These are phyloP conservation scores for Lissonota sp. DNA, from an alignment of 2,888 invertebrate genomes.

Conservation along the genomic window DNA sequence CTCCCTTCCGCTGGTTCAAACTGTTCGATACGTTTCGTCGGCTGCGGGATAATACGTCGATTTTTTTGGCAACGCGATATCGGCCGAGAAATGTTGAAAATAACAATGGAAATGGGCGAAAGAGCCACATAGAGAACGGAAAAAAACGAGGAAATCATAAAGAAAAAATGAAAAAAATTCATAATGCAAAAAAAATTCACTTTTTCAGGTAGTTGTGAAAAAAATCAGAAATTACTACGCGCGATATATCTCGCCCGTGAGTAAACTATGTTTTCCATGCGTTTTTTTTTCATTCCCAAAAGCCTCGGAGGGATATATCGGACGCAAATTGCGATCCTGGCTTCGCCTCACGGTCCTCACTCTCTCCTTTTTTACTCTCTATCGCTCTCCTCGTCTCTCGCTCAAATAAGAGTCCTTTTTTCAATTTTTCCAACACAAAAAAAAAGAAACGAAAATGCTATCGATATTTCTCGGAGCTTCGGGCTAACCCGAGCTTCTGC, in stretches of 20 bases:
- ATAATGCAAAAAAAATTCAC: neutral
- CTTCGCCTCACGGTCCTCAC: too few species aligned
- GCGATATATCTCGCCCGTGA: neutral
- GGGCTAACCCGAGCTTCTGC: neutral
- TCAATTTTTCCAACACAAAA: neutral
- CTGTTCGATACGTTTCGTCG: neutral
- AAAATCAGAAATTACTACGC: conserved; percentile 1
- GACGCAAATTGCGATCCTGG: too few species aligned
- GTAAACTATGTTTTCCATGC: too few species aligned
- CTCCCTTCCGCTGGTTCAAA: neutral
- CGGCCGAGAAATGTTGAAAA: conserved; percentile 33
- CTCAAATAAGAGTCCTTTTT: neutral
- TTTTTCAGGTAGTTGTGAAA: neutral
- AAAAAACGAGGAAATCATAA: neutral
- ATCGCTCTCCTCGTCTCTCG: neutral
- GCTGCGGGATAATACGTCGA: conserved; percentile 31
- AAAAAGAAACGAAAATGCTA: neutral
- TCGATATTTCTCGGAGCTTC: neutral
- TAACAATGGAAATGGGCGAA: conserved; percentile 30
- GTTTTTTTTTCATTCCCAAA: too few species aligned
- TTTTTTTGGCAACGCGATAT: conserved; percentile 3
- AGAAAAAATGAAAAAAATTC: conserved; percentile 14
- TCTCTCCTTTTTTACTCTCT: too few species aligned
- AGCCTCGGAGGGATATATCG: too few species aligned
- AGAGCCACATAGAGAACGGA: neutral